Percentiles rank a stretch among this genome's conserved stretches.
phyloP scores from a whole-genome alignment of 2,888 invertebrate genomes.

The Crossocerus cetratus region DNA sequence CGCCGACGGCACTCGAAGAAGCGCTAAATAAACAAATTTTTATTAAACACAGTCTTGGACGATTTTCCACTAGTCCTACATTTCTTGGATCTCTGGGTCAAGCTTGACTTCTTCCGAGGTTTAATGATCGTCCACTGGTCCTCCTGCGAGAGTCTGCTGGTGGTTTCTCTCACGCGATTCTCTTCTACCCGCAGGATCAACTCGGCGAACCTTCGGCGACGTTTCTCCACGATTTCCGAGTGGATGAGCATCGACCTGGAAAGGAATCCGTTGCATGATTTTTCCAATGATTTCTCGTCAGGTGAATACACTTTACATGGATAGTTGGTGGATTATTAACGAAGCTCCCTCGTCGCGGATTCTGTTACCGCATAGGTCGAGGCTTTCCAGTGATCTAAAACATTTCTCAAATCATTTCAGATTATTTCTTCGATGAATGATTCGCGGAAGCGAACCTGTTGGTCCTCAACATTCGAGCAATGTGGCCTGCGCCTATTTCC shows the following conservation, averaged over 20 bases:
- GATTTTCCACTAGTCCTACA: conserved; percentile 19
- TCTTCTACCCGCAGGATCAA: conserved; percentile 23
- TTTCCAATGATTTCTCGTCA: neutral
- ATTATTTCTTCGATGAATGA: neutral
- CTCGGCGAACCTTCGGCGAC: conserved; percentile 49
- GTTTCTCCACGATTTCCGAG: conserved; percentile 68
- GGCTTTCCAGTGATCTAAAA: conserved; percentile 57
- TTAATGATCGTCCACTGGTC: conserved; percentile 7
- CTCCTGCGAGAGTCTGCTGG: neutral
- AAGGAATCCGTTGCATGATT: conserved; percentile 19
- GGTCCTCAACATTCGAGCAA: conserved; percentile 70
- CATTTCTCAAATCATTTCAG: neutral
- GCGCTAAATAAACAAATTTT: conserved; percentile 4
- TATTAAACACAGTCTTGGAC: neutral
- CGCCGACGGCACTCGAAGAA: neutral
- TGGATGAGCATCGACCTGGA: conserved; percentile 67
- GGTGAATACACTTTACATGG: conserved; percentile 44
- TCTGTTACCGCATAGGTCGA: conserved; percentile 58
- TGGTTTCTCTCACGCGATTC: neutral
- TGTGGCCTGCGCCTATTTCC: conserved; percentile 65
- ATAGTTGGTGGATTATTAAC: conserved; percentile 54
- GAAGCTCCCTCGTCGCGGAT: conserved; percentile 58
- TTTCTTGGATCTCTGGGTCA: conserved; percentile 25
- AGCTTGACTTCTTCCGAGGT: conserved; percentile 13
- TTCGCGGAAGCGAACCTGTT: conserved; percentile 50